Evolutionary conservation across 2,797 vertebrate species (phyloP), one percentile per base, ranked within the genome.

Genomic region (Sciaenops ocellatus): DNA sequence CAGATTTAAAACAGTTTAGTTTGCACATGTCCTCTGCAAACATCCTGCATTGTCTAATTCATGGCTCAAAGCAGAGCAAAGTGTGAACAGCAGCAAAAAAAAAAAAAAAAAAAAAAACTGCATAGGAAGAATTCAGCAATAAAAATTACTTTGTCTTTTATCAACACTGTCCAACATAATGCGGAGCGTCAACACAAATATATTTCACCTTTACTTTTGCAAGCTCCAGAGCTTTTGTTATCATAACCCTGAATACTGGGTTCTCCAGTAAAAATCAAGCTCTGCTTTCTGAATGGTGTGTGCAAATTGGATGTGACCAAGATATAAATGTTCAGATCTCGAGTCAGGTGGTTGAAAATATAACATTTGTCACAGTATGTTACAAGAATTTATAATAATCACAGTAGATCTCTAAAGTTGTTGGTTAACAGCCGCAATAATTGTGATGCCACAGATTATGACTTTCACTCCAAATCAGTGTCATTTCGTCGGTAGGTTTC

Each of bases 151-250:
- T 79, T 80, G 61, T 76, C 66, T 85, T 78, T 87, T 66, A 80
- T 68, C 66, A 61, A 73, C 34, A 79, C 20, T 55, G 38, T 69
- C 72, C 16, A 79, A 69, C 57, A 47, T 63, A 54, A 60, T 44
- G 18, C 52, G 30, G n/a, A 70, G 16, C 17, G 48, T 79, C 73
- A 73, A 62, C 42, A 74, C 51, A 78, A 65, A 78, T 55, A 75
- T 34, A 69, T 57, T 70, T 76, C 51, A 1, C 7, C 18, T 78
- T 76, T 26, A 56, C 28, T 30, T 81, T 56, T 42, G 87, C 85
- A 72, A 90, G 85, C 89, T 67, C 24, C 7, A 3, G 9, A 84
- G 85, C 90, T 87, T 81, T 91, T 87, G 84, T 92, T 86, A 54
- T 54, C 26, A 78, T 44, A 71, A 88, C 80, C 85, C 72, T 80